phyloP scores from a whole-genome alignment of 23 tunicate species.

The Halocynthia roretzi region DNA sequence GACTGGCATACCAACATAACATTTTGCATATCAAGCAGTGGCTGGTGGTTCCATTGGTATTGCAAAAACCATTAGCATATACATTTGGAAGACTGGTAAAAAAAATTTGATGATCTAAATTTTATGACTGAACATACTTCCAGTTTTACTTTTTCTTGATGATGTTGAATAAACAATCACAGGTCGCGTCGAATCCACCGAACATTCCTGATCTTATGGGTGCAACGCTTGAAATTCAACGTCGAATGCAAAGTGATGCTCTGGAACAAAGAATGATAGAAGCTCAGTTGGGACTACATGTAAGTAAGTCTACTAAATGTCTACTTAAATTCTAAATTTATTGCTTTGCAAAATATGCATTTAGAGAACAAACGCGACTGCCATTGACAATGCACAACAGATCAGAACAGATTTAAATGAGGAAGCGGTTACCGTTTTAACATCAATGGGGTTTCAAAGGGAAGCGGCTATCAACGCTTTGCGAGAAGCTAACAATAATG shows the following conservation, averaged over 20 bases:
- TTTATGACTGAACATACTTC: background rate
- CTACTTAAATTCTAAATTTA: too few species aligned
- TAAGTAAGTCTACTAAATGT: background rate
- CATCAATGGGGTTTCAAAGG: background rate
- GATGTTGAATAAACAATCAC: background rate
- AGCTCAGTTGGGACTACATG: background rate
- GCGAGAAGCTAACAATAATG: background rate
- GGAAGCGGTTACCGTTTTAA: background rate
- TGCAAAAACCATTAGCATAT: background rate
- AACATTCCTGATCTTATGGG: background rate
- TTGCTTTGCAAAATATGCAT: too few species aligned
- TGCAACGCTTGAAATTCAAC: background rate
- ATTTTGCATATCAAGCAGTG: background rate
- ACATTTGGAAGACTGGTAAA: background rate
- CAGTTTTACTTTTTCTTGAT: background rate
- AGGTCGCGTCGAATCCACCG: background rate
- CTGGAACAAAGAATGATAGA: background rate
- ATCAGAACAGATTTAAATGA: background rate
- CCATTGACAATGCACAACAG: background rate
- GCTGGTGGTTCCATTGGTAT: background rate
- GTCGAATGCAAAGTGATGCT: constrained; percentile 5
- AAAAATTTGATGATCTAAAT: background rate
- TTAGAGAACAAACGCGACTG: background rate
- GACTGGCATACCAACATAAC: background rate
- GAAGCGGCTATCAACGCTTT: constrained; percentile 6